phyloP scores from a whole-genome alignment of 1,140 invertebrate genomes.

The Aphis gossypii region DNA sequence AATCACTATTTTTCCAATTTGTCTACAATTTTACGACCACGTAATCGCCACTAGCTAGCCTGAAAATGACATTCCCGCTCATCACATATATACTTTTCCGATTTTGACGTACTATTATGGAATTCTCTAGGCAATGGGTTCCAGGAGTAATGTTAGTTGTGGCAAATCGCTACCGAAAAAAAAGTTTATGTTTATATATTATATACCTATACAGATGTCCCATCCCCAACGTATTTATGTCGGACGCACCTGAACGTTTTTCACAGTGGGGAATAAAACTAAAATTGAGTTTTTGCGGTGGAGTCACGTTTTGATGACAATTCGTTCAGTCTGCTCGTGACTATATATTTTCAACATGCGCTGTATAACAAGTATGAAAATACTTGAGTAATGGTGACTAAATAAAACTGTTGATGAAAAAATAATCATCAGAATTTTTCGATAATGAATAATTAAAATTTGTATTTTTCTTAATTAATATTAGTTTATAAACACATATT shows the following conservation, averaged over 20 bases:
- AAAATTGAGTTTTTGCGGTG: slow-evolving; percentile 43
- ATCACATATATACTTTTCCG: slow-evolving; percentile 20
- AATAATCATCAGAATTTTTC: background rate
- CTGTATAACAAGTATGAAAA: background rate
- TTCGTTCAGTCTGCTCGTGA: slow-evolving; percentile 27
- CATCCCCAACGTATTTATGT: background rate
- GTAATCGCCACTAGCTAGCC: background rate
- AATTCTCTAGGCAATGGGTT: background rate
- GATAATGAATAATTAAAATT: background rate
- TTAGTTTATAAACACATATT: background rate
- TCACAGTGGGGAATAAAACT: slow-evolving; percentile 46
- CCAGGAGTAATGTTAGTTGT: slow-evolving; percentile 5
- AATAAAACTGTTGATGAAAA: background rate
- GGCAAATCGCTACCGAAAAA: slow-evolving; percentile 19
- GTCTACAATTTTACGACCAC: slow-evolving; percentile 12
- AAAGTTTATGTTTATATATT: background rate
- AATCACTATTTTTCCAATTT: slow-evolving; percentile 43
- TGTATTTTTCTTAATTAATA: background rate
- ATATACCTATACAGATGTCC: slow-evolving; percentile 30
- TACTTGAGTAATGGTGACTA: background rate
- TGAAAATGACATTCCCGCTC: slow-evolving; percentile 27
- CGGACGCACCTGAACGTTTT: slow-evolving; percentile 37
- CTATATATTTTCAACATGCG: background rate
- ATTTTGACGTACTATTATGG: slow-evolving; percentile 36
- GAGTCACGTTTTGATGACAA: slow-evolving; percentile 42